These are phyloP conservation scores for Drosophila pandora DNA, from an alignment of 1,140 invertebrate genomes.

Conservation along the genomic window DNA sequence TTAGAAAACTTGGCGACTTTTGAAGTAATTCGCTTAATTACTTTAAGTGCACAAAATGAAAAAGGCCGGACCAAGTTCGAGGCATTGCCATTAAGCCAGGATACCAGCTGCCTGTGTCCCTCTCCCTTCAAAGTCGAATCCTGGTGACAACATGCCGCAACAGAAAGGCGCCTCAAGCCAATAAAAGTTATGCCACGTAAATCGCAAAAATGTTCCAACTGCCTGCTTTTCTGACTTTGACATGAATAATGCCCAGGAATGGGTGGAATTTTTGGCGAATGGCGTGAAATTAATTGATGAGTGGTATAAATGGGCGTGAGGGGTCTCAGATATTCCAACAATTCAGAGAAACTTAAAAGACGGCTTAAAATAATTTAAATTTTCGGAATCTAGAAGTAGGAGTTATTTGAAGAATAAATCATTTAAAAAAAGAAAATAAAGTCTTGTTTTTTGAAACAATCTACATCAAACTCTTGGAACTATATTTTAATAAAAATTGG, in stretches of 20 bases:
- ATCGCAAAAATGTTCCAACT: slow-evolving; percentile 58
- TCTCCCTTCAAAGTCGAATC: slow-evolving; percentile 21
- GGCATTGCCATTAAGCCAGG: slow-evolving; percentile 24
- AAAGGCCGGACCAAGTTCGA: slow-evolving; percentile 46
- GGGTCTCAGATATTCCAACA: slow-evolving; percentile 6
- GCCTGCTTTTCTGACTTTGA: slow-evolving; percentile 52
- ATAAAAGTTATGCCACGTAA: slow-evolving; percentile 68
- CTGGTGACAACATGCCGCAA: slow-evolving; percentile 65
- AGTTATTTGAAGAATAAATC: not conserved
- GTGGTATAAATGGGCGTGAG: slow-evolving; percentile 21
- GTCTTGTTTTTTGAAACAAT: no score
- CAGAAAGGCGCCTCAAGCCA: slow-evolving; percentile 69
- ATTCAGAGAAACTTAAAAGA: not conserved
- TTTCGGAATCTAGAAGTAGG: not conserved
- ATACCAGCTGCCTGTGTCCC: not conserved
- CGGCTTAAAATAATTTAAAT: not conserved
- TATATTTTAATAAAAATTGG: no score
- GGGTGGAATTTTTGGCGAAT: slow-evolving; percentile 44
- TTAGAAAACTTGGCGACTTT: slow-evolving; percentile 83
- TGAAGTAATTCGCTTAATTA: slow-evolving; percentile 82
- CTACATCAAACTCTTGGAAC: no score
- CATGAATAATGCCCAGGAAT: slow-evolving; percentile 50
- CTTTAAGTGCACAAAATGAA: slow-evolving; percentile 71
- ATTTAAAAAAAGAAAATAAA: no score
- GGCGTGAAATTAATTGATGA: slow-evolving; percentile 66